These are phyloP conservation scores for Sylvilagus bachmani DNA, from an alignment of 2,113 vertebrate species.

Conservation along the genomic window DNA sequence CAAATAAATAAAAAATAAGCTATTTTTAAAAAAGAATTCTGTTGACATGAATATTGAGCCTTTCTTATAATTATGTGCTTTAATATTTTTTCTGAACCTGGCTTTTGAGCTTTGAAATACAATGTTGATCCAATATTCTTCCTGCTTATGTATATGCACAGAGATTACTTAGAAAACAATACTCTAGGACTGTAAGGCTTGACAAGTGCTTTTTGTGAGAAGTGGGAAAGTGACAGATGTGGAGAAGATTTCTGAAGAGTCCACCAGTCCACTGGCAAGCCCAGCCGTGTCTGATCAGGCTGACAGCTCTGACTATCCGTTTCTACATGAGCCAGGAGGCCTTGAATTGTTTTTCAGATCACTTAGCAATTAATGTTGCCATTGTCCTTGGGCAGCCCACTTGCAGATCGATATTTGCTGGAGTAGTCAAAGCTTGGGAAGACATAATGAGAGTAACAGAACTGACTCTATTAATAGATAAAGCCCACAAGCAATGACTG, in stretches of 20 bases:
- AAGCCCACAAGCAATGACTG: slow-evolving; percentile 49
- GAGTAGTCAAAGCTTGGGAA: slow-evolving; percentile 42
- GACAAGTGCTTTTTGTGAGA: slow-evolving; percentile 28
- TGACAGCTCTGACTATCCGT: slow-evolving; percentile 81
- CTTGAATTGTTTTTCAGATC: slow-evolving; percentile 87
- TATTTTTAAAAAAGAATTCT: no score
- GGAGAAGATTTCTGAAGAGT: slow-evolving; percentile 50
- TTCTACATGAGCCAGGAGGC: slow-evolving; percentile 77
- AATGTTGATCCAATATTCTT: background rate
- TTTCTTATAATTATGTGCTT: background rate
- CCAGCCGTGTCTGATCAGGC: slow-evolving; percentile 76
- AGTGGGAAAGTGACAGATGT: slow-evolving; percentile 75
- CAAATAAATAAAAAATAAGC: no score
- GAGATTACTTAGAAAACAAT: slow-evolving; percentile 38
- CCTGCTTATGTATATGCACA: background rate
- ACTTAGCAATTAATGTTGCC: slow-evolving; percentile 86
- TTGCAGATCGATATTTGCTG: slow-evolving; percentile 65
- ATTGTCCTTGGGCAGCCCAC: slow-evolving; percentile 82
- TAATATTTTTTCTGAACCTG: background rate
- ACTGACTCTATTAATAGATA: slow-evolving; percentile 80
- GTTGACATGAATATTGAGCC: background rate
- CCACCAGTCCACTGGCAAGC: slow-evolving; percentile 54
- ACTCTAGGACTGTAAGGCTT: background rate
- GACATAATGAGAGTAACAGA: slow-evolving; percentile 48
- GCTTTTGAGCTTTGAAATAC: background rate